Evolutionary conservation across 2,797 vertebrate species (phyloP).

Genomic region (Gallirallus australis): DNA sequence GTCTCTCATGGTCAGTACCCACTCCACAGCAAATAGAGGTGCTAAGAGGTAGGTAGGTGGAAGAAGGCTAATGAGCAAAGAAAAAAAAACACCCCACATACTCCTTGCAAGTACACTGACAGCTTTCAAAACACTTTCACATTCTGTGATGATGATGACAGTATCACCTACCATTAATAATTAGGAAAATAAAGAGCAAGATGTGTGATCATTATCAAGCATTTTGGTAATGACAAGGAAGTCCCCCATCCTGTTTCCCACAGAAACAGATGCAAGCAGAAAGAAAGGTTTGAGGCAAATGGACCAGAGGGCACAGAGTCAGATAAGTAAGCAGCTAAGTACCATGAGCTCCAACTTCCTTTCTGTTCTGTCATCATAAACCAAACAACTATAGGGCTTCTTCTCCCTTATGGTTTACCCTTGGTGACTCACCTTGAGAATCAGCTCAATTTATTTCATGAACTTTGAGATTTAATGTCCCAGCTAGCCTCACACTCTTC

Average conservation of each 20-base stretch:
- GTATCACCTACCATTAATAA: accelerated
- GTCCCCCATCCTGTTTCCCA: not conserved
- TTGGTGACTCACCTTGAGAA: not conserved
- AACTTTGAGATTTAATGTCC: not conserved
- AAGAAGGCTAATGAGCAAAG: not conserved
- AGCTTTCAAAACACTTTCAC: not conserved
- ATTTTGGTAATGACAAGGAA: not conserved
- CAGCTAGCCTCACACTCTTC: not conserved
- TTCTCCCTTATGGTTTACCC: not conserved
- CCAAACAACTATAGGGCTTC: not conserved
- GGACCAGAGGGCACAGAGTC: not conserved
- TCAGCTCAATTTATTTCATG: not conserved
- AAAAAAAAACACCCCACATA: not conserved
- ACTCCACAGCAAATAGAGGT: not conserved
- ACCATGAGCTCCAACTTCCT: not conserved
- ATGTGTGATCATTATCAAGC: not conserved
- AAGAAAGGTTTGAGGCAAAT: not conserved
- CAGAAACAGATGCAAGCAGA: not conserved
- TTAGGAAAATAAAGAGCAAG: not conserved
- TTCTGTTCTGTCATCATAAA: not conserved
- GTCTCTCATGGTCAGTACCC: not conserved
- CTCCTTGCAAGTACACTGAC: not conserved
- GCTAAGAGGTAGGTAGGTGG: not conserved
- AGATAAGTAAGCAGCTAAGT: not conserved
- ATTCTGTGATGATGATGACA: not conserved